Base-by-base conservation (phyloP, 2,113 vertebrate genomes). In the Indicator indicator region DNA sequence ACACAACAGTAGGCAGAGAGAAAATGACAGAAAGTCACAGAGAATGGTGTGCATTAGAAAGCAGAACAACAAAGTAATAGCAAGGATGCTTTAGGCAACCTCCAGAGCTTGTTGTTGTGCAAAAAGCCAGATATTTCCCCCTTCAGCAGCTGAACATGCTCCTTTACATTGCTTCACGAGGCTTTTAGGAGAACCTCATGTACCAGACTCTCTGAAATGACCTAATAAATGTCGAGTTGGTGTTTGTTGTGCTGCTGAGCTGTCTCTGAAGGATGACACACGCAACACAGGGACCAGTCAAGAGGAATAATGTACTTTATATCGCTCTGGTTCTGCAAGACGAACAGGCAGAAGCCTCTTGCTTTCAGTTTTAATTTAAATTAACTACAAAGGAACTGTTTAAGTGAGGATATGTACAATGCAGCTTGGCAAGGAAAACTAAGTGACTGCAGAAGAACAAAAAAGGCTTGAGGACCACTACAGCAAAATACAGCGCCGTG, bases 361-460 rank as follows among this genome's bases (percentile, higher is more conserved):
- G 65, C n/a, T 83, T 95, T 89, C 93, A 77, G 52, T 74, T 88
- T 88, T 80, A 70, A 92, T 83, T 88, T 86, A 81, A 77, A 77
- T 83, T 81, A 84, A 72, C 28, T 54, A 72, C 69, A 46, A 60
- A 95, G 64, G 36, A 69, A 11, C 28, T 58, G 65, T 27, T 83
- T 36, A 38, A 56, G 19, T 2, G 28, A 76, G 55, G 55, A 50
- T 40, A 65, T 2, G 27, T 30, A 72, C 28, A 8, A 27, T 54
- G 50, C 56, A 33, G 64, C 2, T 80, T 10, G 8, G 52, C 5
- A 56, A 67, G 42, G 60, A 73, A 36, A 74, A 46, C 42, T 11
- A 64, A 60, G 55, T 16, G 56, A 32, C 81, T 65, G 75, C 38
- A 40, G 70, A 13, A 72, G 26, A 16, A 15, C 7, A 28, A 54